These are phyloP conservation scores for Vanessa atalanta DNA, from an alignment of 1,140 invertebrate genomes.

Conservation along the genomic window DNA sequence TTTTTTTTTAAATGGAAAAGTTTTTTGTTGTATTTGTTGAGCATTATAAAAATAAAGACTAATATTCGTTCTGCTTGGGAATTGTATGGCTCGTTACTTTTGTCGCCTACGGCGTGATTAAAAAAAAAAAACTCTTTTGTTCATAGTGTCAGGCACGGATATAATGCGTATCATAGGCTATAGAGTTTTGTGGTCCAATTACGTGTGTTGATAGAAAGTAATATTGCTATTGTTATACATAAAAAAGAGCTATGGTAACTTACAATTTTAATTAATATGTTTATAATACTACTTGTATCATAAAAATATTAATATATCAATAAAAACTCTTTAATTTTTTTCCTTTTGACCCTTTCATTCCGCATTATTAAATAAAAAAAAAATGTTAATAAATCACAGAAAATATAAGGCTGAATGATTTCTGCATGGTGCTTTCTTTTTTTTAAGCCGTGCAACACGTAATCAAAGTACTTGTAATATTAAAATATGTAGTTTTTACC, in stretches of 20 bases:
- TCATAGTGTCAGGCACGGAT: conserved; percentile 3
- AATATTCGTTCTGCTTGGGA: background rate
- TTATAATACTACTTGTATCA: too few relatives aligned
- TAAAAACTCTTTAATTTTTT: too few relatives aligned
- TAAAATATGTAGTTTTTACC: conserved; percentile 2
- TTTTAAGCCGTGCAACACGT: background rate
- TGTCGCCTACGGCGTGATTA: conserved; percentile 4
- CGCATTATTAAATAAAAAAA: too few relatives aligned
- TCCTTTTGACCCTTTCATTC: too few relatives aligned
- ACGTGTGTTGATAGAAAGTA: background rate
- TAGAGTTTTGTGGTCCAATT: background rate
- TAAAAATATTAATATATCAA: too few relatives aligned
- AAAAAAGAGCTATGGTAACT: too few relatives aligned
- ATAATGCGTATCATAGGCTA: conserved; percentile 11
- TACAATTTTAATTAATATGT: too few relatives aligned
- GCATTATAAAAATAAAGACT: background rate
- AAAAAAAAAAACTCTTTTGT: conserved; percentile 1
- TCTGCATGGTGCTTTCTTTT: too few relatives aligned
- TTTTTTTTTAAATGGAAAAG: too few relatives aligned
- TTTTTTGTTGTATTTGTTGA: background rate
- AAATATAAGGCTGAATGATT: too few relatives aligned
- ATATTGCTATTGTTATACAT: background rate
- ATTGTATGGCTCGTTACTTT: background rate
- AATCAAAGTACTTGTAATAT: conserved; percentile 2
- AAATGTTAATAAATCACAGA: too few relatives aligned